These are phyloP conservation scores for Macaria liturata DNA, from an alignment of 2,888 invertebrate species.

Conservation along the genomic window DNA sequence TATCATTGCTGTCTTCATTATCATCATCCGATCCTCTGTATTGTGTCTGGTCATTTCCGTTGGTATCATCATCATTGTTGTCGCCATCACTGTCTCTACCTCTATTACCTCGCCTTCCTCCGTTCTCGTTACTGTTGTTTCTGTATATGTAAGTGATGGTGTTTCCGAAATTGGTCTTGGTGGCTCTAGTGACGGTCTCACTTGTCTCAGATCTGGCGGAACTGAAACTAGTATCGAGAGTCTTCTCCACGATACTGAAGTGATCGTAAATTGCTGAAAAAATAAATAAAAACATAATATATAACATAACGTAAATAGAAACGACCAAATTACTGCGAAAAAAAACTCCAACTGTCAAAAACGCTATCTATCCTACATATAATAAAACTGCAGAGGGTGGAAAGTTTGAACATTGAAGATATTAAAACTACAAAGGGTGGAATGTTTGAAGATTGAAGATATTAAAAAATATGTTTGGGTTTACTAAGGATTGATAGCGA, in stretches of 20 bases:
- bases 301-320: no score
- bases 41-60: neutral
- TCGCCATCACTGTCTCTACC: neutral
- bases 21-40: neutral
- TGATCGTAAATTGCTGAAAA: neutral
- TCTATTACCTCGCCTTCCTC: neutral
- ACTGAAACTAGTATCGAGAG: neutral
- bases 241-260: neutral
- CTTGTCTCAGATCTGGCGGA: neutral
- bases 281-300: neutral
- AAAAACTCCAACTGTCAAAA: no score
- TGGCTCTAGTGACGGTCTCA: neutral
- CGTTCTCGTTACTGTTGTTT: neutral
- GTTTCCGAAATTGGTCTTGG: neutral
- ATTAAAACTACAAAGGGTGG: no score
- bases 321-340: no score
- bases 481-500: no score
- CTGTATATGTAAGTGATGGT: neutral
- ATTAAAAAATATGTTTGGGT: no score
- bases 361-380: no score
- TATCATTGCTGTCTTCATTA: neutral
- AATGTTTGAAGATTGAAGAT: no score
- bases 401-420: no score
- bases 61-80: neutral
- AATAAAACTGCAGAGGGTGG: no score